Evolutionary conservation across 2,888 invertebrate genomes (phyloP).

Genomic region (Drosophila siamana): DNA sequence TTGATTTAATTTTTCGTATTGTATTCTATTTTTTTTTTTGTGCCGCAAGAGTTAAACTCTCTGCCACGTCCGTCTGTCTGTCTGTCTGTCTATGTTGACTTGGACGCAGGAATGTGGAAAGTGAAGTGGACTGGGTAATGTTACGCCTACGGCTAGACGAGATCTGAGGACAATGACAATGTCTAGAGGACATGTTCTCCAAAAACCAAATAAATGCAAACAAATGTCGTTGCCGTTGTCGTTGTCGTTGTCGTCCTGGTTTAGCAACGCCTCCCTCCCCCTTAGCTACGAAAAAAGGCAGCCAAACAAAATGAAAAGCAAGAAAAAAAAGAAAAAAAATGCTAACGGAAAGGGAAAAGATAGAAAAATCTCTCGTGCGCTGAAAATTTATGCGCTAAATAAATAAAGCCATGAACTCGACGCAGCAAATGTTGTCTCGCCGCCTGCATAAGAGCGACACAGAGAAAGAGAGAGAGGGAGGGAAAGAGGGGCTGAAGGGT

Average conservation of each 20-base stretch:
- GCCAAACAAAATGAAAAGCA: constrained; percentile 1
- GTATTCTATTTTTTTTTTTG: neutral
- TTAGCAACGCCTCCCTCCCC: neutral
- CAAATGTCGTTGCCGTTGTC: constrained; percentile 64
- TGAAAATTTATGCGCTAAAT: constrained; percentile 78
- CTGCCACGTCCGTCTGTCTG: neutral
- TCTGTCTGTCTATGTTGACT: constrained; percentile 4
- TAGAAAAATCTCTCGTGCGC: constrained; percentile 58
- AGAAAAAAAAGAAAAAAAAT: neutral
- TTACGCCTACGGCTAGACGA: constrained; percentile 61
- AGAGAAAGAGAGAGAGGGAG: neutral
- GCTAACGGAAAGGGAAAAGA: constrained; percentile 2
- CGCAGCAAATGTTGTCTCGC: constrained; percentile 68
- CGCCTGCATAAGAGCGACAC: constrained; percentile 1
- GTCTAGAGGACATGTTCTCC: constrained; percentile 51
- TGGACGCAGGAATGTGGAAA: neutral
- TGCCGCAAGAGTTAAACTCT: constrained; percentile 13
- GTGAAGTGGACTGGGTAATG: constrained; percentile 12
- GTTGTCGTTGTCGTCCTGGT: constrained; percentile 36
- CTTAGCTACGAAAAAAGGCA: constrained; percentile 1
- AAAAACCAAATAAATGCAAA: constrained; percentile 76
- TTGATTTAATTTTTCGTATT: constrained; percentile 21
- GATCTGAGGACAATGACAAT: constrained; percentile 24
- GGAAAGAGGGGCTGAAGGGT: neutral
- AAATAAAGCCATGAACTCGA: constrained; percentile 76